Base-by-base conservation (phyloP, 2,113 vertebrate species). In the Onychorhynchus coronatus region DNA sequence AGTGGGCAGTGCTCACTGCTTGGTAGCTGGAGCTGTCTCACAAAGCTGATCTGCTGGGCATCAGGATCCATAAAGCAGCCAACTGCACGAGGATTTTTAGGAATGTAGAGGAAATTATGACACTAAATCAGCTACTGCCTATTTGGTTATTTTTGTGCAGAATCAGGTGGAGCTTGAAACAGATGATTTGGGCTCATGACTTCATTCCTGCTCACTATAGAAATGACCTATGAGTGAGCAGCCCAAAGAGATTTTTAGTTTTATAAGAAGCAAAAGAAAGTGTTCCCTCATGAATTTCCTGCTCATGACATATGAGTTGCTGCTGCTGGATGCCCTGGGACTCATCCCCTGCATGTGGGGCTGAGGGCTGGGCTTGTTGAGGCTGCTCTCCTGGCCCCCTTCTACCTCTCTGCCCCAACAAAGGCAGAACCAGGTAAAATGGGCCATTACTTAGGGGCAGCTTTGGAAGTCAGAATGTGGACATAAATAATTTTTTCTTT, bases 401-500 rank as follows among this genome's bases (percentile, higher is more conserved):
- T 59, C 18, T 68, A 50, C 37, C n/a, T 79, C 20, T 4, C n/a
- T n/a, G 22, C 5, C 5, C 41, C 28, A 16, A 14, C 21, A 77
- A 35, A 62, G 33, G 23, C 35, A 85, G 70, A 37, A 39, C 3
- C 0, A 12, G 76, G 27, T 23, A 41, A 65, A 62, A 16, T 0
- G 2, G 4, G 62, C 85, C 27, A 68, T 91, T 79, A 97, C 37
- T 58, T 91, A 13, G n/a, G 52, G 24, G 37, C 44, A 67, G n/a
- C 28, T 65, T 97, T 68, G 9, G 76, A 44, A 68, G 85, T 96
- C 88, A 88, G 68, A 82, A 97, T 91, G 2, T 95, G 95, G 39
- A 97, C 89, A 84, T 97, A 97, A 94, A 97, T 91, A 0, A 11
- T 74, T 37, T 97, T 97, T 80, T 95, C 94, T 91, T 96, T 97